Evolutionary conservation across 2,797 vertebrate species (phyloP), one percentile per base, ranked within the genome.

Genomic region (Otolemur crassicaudatus): DNA sequence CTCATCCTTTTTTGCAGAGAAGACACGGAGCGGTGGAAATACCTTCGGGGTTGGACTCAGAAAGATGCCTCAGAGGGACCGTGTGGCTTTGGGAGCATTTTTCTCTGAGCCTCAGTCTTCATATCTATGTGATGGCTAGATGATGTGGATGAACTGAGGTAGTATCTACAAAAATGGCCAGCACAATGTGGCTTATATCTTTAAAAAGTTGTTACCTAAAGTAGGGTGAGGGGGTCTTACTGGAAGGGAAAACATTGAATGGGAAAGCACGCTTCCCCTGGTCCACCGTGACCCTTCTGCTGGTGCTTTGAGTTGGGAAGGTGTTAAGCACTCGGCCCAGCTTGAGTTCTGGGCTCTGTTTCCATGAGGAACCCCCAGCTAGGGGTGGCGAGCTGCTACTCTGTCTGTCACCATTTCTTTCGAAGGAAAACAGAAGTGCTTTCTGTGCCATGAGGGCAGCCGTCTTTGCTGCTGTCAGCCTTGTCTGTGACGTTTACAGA

Each of bases 231-330:
- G 43, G 61, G 34, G 31, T 27, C 31, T 31, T 16, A 14, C 31
- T 11, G 19, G 34, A 31, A 34, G 80, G 73, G 72, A 58, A 19
- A 46, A 29, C 29, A 17, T 13, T 16, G 29, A 7, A 31, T 56
- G 31, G 53, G 31, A 53, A 34, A 31, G 27, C 58, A 0, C 0
- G 63, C 37, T 92, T 46, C 34, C 23, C 46, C 46, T 37, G 10
- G 13, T 4, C 0, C 6, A 0, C 0, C 56, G 5, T 0, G 56
- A 53, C 29, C 23, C 65, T 34, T 29, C 58, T 6, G 7, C 14
- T 0, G 0, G 37, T 2, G 25, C 58, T 7, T 37, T 23, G 69
- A 87, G 76, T n/a, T 7, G 76, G 82, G 40, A 61, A 43, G 34
- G 40, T 20, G 27, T 65, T 58, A 37, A 65, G 80, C 13, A 31